phyloP scores from a whole-genome alignment of 2,797 vertebrate genomes.

The Amblyraja radiata region DNA sequence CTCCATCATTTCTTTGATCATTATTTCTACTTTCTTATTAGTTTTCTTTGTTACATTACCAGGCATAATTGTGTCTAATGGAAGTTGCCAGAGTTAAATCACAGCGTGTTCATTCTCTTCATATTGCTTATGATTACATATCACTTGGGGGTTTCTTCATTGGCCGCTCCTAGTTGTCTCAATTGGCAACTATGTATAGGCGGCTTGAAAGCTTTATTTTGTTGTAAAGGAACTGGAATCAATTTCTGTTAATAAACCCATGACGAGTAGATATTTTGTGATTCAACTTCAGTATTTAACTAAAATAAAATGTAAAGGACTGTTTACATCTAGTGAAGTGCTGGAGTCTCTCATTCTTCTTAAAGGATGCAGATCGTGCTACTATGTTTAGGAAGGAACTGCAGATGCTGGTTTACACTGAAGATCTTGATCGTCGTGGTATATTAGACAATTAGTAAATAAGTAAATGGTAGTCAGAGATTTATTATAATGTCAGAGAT shows the following conservation, averaged over 20 bases:
- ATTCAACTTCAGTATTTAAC: neutral
- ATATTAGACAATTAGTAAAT: neutral
- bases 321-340: neutral
- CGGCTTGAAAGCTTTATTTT: neutral
- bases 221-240: neutral
- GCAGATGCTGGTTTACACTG: too few species aligned
- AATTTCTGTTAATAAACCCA: neutral
- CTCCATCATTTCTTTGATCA: neutral
- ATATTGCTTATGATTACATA: neutral
- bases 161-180: neutral
- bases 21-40: neutral
- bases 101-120: neutral
- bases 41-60: constrained; percentile 2
- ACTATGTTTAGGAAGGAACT: neutral
- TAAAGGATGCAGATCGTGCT: neutral
- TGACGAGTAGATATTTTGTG: neutral
- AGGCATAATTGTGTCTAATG: neutral
- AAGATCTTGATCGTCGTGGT: neutral
- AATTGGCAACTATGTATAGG: neutral
- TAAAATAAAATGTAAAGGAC: neutral
- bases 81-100: neutral
- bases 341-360: neutral
- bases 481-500: neutral
- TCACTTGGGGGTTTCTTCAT: neutral
- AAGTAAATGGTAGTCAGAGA: neutral